Base-by-base conservation (phyloP, 2,888 invertebrate species). In the Odontomyia ornata region DNA sequence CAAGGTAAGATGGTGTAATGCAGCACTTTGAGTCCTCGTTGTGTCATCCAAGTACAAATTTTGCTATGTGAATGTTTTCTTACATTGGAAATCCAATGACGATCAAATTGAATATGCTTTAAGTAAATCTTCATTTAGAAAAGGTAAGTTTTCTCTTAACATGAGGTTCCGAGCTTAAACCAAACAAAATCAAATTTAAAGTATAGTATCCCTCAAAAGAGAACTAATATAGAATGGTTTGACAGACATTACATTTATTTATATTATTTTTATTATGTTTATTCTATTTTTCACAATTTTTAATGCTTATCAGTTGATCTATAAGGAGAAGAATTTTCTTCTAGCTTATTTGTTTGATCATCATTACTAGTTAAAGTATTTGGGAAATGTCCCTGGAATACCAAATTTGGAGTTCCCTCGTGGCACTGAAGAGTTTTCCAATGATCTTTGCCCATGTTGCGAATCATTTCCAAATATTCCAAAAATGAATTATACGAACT, bases 391-490 rank as follows among this genome's bases (percentile, higher is more conserved):
- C 73, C 77, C 76, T 76, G 60, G 28, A 78, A 78, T 77, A 77
- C 76, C 75, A 77, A 73, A 76, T 79, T 80, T 36, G 78, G 78
- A 75, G 69, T 76, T 76, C 77, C 80, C 69, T 81, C 80, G 62
- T 80, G 77, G 46, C 76, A 80, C 43, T 78, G 75, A 15, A 81
- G 76, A 27, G 78, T 76, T 62, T 82, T 83, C 86, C 86, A 86
- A 78, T 86, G 83, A 67, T 85, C 81, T 25, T 81, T 83, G 15
- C 82, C 83, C 36, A 81, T 82, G 0, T 76, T 79, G 23, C 83
- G 83, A 52, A 86, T 80, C 79, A 82, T 81, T 78, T 83, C 82
- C 9, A 86, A 79, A 77, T 86, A 86, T 0, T 82, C 81, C 9
- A 84, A 76, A 77, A 86, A 86, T 9, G 82, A 77, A n/a, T 81